Conservation (phyloP, 2,113 vertebrate genomes). For the Albula glossodonta region DNA sequence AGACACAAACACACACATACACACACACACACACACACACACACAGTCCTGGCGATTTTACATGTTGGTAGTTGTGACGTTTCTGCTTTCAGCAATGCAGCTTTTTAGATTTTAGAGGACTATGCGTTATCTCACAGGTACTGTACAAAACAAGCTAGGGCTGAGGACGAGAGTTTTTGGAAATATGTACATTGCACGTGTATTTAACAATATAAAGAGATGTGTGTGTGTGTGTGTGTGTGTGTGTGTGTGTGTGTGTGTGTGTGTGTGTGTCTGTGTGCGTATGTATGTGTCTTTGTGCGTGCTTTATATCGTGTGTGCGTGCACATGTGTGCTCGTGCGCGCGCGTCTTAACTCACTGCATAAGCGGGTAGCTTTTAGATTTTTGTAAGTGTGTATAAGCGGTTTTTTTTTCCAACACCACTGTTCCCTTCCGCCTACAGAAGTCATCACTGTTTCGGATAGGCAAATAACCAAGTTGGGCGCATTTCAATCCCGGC, state of each 20-base stretch:
- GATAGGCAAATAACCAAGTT: not conserved
- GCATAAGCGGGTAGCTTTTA: not conserved
- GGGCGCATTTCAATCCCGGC: not conserved
- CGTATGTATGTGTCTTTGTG: too few relatives aligned
- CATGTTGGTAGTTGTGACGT: not conserved
- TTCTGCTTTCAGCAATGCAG: not conserved
- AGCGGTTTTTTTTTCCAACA: not conserved
- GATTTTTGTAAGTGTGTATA: not conserved
- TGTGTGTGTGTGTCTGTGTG: not conserved
- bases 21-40: constrained; percentile 34
- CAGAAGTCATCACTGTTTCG: not conserved
- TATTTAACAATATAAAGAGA: not conserved
- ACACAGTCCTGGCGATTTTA: constrained; percentile 16
- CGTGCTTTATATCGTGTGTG: too few relatives aligned
- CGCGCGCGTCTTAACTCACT: not conserved
- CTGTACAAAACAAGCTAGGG: not conserved
- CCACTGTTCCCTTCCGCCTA: not conserved
- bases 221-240: not conserved
- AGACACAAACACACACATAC: constrained; percentile 42
- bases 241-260: not conserved
- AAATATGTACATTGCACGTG: not conserved
- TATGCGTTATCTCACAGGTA: not conserved
- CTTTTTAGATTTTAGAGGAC: not conserved
- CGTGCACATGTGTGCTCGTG: too few relatives aligned
- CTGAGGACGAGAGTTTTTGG: not conserved